Evolutionary conservation across 2,888 invertebrate species (phyloP).

Genomic region (Gastracanthus pulcherrimus): DNA sequence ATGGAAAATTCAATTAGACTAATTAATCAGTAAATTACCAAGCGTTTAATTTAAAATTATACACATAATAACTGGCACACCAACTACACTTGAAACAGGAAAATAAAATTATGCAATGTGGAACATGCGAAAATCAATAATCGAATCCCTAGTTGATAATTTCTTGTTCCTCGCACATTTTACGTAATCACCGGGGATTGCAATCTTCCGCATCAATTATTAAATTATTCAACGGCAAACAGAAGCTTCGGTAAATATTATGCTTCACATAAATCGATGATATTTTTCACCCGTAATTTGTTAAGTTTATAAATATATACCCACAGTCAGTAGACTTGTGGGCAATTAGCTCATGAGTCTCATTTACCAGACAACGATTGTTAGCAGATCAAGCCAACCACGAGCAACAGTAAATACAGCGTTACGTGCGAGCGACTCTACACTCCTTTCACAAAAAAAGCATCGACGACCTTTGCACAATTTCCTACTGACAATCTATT

Average conservation of each 20-base stretch:
- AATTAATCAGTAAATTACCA: not conserved
- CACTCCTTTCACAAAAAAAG: too few relatives aligned
- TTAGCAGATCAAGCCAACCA: too few relatives aligned
- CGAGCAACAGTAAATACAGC: too few relatives aligned
- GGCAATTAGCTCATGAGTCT: not conserved
- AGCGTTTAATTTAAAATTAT: not conserved
- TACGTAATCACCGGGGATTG: constrained; percentile 6
- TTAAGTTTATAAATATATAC: not conserved
- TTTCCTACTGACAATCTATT: constrained; percentile 26
- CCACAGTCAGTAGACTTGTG: not conserved
- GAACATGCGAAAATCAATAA: constrained; percentile 3
- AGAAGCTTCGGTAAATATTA: constrained; percentile 9
- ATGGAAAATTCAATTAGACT: not conserved
- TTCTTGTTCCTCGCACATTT: not conserved
- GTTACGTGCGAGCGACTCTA: too few relatives aligned
- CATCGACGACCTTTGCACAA: constrained; percentile 35
- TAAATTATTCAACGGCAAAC: not conserved
- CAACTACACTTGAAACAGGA: not conserved
- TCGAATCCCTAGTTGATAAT: not conserved
- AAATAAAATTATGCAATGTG: constrained; percentile 1
- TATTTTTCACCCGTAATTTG: not conserved
- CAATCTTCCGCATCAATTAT: not conserved
- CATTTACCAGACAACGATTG: too few relatives aligned
- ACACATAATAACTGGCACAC: not conserved
- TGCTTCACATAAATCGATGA: constrained; percentile 5